These are phyloP conservation scores for Pseudolaguvia tuberculata DNA, from an alignment of 2,113 vertebrate genomes.

Conservation along the genomic window DNA sequence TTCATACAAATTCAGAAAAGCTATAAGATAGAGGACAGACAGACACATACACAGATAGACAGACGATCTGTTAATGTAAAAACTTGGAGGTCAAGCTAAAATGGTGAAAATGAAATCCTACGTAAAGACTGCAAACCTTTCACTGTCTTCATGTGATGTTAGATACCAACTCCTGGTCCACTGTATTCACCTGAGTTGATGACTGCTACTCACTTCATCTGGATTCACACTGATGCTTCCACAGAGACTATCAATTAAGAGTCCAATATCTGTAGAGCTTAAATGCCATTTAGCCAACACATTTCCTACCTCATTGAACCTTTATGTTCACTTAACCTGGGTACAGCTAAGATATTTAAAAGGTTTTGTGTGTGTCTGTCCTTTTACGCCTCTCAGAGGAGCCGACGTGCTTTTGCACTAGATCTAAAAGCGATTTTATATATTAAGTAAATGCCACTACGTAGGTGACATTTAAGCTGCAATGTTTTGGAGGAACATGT, in stretches of 20 bases:
- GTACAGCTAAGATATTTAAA: conserved; percentile 35
- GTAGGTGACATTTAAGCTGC: conserved; percentile 51
- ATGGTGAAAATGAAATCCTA: too few relatives aligned
- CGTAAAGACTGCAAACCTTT: not conserved
- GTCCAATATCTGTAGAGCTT: conserved; percentile 9
- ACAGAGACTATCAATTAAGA: conserved; percentile 18
- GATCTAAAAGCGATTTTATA: conserved; percentile 49
- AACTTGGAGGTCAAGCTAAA: too few relatives aligned
- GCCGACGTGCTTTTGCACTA: not conserved
- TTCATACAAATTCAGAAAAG: too few relatives aligned
- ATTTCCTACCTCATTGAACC: conserved; percentile 19
- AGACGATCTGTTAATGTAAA: too few relatives aligned
- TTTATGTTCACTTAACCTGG: conserved; percentile 30
- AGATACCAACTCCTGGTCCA: not conserved
- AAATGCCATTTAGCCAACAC: conserved; percentile 23
- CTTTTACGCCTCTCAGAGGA: not conserved
- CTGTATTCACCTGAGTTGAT: not conserved
- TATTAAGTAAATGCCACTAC: conserved; percentile 48
- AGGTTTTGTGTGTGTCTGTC: conserved; percentile 8
- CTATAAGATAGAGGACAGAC: too few relatives aligned
- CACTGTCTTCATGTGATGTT: not conserved
- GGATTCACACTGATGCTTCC: not conserved
- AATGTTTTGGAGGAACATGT: conserved; percentile 42
- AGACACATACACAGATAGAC: too few relatives aligned
- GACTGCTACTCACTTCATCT: not conserved